Percentiles rank a stretch among this genome's conserved stretches.
phyloP scores from a whole-genome alignment of 2,888 invertebrate genomes.

The Xylota segnis region DNA sequence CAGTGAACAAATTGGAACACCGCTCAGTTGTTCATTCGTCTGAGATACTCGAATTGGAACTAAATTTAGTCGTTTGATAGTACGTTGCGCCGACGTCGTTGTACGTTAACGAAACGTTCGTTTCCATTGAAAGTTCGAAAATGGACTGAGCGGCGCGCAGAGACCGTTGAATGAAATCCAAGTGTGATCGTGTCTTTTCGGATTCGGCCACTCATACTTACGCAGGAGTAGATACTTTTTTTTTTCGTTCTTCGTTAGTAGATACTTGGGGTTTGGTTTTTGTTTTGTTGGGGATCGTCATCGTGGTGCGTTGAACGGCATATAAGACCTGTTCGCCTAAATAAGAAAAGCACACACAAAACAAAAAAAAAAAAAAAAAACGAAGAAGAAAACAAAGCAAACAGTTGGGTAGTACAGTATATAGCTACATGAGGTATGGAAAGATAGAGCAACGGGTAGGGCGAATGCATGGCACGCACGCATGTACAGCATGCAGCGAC shows the following conservation, averaged over 20 bases:
- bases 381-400: conserved; percentile 37
- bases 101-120: conserved; percentile 74
- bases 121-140: conserved; percentile 76
- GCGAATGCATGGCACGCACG: conserved; percentile 51
- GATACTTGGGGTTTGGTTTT: conserved; percentile 12
- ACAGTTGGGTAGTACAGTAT: conserved; percentile 57
- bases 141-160: conserved; percentile 66
- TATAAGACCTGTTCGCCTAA: conserved; percentile 75
- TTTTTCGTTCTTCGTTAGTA: conserved; percentile 21
- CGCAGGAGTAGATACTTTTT: conserved; percentile 48
- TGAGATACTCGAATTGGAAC: conserved; percentile 76
- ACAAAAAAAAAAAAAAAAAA: no score
- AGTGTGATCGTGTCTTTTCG: conserved; percentile 44
- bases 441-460: conserved; percentile 44
- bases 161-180: conserved; percentile 68
- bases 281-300: conserved; percentile 53
- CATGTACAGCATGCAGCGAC: conserved; percentile 40
- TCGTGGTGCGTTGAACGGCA: conserved; percentile 44
- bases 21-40: conserved; percentile 68
- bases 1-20: conserved; percentile 39
- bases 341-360: conserved; percentile 58
- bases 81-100: conserved; percentile 66
- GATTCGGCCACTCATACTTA: conserved; percentile 12
- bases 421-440: conserved; percentile 59
- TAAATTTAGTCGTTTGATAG: conserved; percentile 68